phyloP scores from a whole-genome alignment of 2,797 vertebrate genomes.

The Catostomus latipinnis region DNA sequence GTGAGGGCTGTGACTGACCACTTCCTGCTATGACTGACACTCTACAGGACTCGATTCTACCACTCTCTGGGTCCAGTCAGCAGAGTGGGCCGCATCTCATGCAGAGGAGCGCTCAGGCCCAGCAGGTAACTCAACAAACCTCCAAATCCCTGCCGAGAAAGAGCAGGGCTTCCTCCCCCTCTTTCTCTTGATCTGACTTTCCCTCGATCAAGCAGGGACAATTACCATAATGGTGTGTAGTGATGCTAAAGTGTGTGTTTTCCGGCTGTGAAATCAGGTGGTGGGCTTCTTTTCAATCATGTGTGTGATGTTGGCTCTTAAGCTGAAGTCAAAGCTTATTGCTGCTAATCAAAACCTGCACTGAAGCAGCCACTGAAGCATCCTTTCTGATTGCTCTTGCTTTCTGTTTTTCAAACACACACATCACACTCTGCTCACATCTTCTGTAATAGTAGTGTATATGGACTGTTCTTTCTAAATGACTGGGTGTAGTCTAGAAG shows the following conservation, averaged over 20 bases:
- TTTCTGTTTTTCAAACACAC: slow-evolving; percentile 15
- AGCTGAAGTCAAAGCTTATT: slow-evolving; percentile 10
- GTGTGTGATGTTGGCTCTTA: slow-evolving; percentile 8
- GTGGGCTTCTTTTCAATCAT: slow-evolving; percentile 36
- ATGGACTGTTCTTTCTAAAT: too few relatives aligned
- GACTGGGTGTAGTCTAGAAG: too few relatives aligned
- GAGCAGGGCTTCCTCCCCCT: slow-evolving; percentile 50
- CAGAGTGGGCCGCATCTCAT: slow-evolving; percentile 96
- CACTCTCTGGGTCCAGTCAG: slow-evolving; percentile 98
- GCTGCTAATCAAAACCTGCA: slow-evolving; percentile 12
- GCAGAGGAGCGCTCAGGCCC: slow-evolving; percentile 95
- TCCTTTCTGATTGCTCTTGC: slow-evolving; percentile 16
- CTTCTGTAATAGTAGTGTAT: not conserved
- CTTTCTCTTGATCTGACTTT: slow-evolving; percentile 21
- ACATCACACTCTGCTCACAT: too few relatives aligned
- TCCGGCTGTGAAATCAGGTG: slow-evolving; percentile 37
- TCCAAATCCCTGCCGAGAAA: slow-evolving; percentile 72
- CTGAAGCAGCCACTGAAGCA: slow-evolving; percentile 6
- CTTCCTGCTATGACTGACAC: slow-evolving; percentile 60
- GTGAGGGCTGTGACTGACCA: slow-evolving; percentile 49
- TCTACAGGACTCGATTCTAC: slow-evolving; percentile 98
- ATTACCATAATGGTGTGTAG: slow-evolving; percentile 3
- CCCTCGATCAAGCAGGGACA: slow-evolving; percentile 57
- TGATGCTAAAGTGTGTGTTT: slow-evolving; percentile 25
- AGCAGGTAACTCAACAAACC: slow-evolving; percentile 88